Evolutionary conservation across 2,797 vertebrate species (phyloP), one percentile per base, ranked within the genome.

Genomic region (Sebastes hubbsi): DNA sequence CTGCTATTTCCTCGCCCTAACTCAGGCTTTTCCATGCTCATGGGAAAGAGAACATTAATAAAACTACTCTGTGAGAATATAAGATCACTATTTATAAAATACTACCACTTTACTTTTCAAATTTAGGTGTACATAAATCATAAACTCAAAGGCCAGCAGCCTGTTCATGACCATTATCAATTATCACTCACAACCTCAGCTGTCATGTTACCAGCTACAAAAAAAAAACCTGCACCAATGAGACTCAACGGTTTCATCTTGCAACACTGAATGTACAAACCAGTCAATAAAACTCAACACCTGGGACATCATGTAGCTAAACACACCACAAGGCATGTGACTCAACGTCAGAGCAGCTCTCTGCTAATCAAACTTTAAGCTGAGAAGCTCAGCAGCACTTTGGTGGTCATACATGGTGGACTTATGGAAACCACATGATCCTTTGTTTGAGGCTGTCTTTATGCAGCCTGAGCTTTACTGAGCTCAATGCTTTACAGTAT

Each of bases 271-370:
- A 49, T 61, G 87, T 62, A 60, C 69, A 46, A 78, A 74, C 24
- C 16, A 32, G 67, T 75, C 75, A 52, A 80, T 81, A 76, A 80
- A 92, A 90, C 69, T 66, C 72, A 85, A 89, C 82, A 85, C 81
- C 72, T 52, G 18, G 76, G 69, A 88, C 83, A 78, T 73, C 80
- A 46, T 58, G 79, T 76, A 46, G 49, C 77, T 86, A 88, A 88
- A 89, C 85, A 87, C 42, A 86, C 42, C 78, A 80, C 49, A 25
- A 64, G 84, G 32, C 1, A 12, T 13, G 54, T 85, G 86, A 86
- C 78, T 80, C 80, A 73, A 67, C 80, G 77, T 84, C 72, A 71
- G 56, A 80, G 59, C 77, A 69, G 77, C 62, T 77, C 58, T 66
- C 13, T 66, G 67, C 56, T 75, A 72, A 78, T 84, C 72, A 79